Evolutionary conservation across 2,797 vertebrate genomes (phyloP).

Genomic region (Otolemur crassicaudatus): DNA sequence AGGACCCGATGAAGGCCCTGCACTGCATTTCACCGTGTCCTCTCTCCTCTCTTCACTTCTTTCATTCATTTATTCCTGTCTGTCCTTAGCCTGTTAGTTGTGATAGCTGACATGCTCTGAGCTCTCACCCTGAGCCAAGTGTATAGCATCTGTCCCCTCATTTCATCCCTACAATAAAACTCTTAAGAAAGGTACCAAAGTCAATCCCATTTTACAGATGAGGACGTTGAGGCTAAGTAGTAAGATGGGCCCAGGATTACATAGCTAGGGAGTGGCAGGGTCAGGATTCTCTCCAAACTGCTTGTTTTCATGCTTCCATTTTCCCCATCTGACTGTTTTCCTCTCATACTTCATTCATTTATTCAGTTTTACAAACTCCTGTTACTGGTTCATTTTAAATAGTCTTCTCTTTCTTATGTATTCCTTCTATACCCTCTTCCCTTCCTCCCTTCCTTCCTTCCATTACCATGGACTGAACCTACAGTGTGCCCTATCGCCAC

Average conservation of each 20-base stretch:
- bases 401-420: neutral
- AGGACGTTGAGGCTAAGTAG: neutral
- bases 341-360: neutral
- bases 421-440: neutral
- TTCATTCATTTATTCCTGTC: neutral
- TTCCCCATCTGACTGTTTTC: neutral
- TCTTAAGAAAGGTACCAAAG: neutral
- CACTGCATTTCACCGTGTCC: neutral
- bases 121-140: neutral
- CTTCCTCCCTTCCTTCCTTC: neutral
- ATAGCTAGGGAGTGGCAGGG: neutral
- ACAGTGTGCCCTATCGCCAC: neutral
- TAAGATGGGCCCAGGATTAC: neutral
- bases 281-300: neutral
- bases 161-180: neutral
- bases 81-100: neutral
- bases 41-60: no score
- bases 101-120: rapidly evolving
- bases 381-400: neutral
- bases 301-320: rapidly evolving
- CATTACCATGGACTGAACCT: neutral
- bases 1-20: neutral
- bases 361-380: neutral
- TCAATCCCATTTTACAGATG: neutral
- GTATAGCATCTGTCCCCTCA: neutral